Evolutionary conservation across 1,140 invertebrate genomes (phyloP).

Genomic region (Thereuonema tuberculata): DNA sequence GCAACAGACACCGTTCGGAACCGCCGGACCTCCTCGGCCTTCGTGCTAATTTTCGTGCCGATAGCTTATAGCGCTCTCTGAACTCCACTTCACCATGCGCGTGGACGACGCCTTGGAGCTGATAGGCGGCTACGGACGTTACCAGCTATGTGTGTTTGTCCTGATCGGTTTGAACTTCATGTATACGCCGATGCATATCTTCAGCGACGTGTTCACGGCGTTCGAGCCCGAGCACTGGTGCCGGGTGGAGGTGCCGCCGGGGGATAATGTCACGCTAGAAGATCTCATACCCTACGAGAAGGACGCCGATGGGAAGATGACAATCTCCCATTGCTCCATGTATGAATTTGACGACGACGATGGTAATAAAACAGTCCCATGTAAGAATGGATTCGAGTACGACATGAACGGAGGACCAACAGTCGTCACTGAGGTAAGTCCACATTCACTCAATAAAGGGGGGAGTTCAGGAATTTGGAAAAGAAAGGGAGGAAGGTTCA

Average conservation of each 20-base stretch:
- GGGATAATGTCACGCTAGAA: not conserved
- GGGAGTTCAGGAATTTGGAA: too few relatives aligned
- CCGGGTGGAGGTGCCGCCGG: not conserved
- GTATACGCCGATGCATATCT: conserved; percentile 6
- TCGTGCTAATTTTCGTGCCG: too few relatives aligned
- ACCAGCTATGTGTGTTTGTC: not conserved
- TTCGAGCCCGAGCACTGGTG: not conserved
- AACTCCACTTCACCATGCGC: not conserved
- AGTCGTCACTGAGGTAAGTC: not conserved
- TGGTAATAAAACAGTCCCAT: not conserved
- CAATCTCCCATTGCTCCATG: not conserved
- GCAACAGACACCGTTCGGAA: too few relatives aligned
- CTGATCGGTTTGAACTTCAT: conserved; percentile 4
- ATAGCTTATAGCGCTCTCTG: too few relatives aligned
- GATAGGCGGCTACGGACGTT: conserved; percentile 2
- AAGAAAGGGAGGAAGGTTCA: too few relatives aligned
- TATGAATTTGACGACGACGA: not conserved
- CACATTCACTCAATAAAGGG: too few relatives aligned
- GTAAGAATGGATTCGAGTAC: not conserved
- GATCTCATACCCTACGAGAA: not conserved
- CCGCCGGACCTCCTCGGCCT: too few relatives aligned
- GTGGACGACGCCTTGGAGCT: conserved; percentile 2
- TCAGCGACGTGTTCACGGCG: conserved; percentile 5
- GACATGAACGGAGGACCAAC: not conserved
- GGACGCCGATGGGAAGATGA: not conserved